phyloP scores from a whole-genome alignment of 2,888 invertebrate species.

The Synanthedon myopaeformis region DNA sequence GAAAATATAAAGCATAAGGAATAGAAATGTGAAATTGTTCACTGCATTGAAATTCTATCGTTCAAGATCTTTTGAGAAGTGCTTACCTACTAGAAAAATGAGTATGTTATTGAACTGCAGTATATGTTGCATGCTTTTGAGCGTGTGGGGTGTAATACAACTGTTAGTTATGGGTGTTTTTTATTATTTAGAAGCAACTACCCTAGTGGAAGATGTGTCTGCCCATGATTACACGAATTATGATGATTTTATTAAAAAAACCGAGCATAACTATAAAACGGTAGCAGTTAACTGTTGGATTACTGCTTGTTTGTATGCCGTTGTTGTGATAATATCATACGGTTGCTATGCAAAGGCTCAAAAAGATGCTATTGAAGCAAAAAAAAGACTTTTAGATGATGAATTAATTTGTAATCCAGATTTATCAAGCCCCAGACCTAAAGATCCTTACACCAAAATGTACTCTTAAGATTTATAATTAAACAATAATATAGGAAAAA shows the following conservation, averaged over 20 bases:
- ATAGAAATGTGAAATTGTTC: not conserved
- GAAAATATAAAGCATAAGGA: slow-evolving; percentile 4
- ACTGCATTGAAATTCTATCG: not conserved
- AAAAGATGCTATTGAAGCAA: not conserved
- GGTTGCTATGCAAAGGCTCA: not conserved
- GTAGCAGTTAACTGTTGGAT: not conserved
- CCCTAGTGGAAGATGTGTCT: not conserved
- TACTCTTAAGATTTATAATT: too few relatives aligned
- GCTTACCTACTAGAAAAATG: not conserved
- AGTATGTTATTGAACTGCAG: not conserved
- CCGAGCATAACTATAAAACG: not conserved
- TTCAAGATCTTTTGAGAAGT: too few relatives aligned
- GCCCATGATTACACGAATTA: not conserved
- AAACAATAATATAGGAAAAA: not conserved
- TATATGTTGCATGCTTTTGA: not conserved
- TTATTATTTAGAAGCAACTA: not conserved
- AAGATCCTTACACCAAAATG: too few relatives aligned
- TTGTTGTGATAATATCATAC: not conserved
- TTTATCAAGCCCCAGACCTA: not conserved
- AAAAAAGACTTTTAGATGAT: not conserved
- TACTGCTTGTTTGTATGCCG: slow-evolving; percentile 1
- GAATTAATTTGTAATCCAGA: slow-evolving; percentile 13
- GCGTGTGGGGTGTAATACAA: not conserved
- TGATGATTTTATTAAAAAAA: not conserved
- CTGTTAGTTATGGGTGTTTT: not conserved